Evolutionary conservation across 2,888 invertebrate genomes (phyloP).

Genomic region (Ganaspis brasiliensis): DNA sequence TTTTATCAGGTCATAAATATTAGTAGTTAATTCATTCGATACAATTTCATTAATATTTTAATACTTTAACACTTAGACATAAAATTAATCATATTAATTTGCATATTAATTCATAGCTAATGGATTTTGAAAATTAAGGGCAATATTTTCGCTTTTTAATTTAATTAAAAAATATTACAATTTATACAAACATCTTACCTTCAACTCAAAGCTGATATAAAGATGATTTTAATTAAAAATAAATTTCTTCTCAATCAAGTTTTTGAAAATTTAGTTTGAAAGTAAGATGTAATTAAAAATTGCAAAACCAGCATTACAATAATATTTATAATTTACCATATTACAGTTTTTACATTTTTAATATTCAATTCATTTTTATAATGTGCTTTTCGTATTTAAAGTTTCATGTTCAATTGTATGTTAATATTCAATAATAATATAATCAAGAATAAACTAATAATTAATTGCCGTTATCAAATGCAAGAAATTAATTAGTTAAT

Average conservation of each 20-base stretch:
- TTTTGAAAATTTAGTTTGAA: too few relatives aligned
- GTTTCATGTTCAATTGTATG: not conserved
- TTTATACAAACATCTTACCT: not conserved
- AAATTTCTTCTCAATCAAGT: too few relatives aligned
- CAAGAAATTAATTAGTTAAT: too few relatives aligned
- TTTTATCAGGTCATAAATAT: not conserved
- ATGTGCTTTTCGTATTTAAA: not conserved
- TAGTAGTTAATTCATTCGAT: not conserved
- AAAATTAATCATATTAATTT: not conserved
- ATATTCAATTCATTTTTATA: too few relatives aligned
- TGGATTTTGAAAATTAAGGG: not conserved
- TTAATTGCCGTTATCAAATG: not conserved
- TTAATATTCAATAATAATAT: not conserved
- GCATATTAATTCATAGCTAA: slow-evolving; percentile 7
- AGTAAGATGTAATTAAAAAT: not conserved
- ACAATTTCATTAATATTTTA: not conserved
- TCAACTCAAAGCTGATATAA: too few relatives aligned
- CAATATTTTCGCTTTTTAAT: not conserved
- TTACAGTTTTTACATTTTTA: not conserved
- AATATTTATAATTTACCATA: not conserved
- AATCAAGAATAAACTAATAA: not conserved
- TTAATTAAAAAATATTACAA: not conserved
- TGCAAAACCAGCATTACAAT: too few relatives aligned
- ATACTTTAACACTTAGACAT: not conserved
- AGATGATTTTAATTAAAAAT: too few relatives aligned